Conservation (phyloP, 2,888 invertebrate species). For the Gandaritis pyraliata region DNA sequence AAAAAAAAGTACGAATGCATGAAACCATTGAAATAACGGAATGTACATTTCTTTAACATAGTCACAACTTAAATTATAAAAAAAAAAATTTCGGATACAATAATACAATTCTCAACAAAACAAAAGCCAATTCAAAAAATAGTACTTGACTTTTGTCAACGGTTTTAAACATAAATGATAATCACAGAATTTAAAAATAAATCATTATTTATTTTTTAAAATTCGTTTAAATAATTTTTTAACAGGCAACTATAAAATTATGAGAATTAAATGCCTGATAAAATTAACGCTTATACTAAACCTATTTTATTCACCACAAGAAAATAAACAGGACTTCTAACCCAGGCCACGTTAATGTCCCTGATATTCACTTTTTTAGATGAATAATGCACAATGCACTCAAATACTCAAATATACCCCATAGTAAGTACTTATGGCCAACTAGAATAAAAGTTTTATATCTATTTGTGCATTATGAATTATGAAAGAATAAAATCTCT, state of each 20-base stretch:
- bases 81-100: not conserved
- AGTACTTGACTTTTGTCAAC: not conserved
- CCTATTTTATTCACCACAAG: slow-evolving; percentile 8
- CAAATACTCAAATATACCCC: no score
- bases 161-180: no score
- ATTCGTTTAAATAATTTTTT: no score
- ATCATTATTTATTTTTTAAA: no score
- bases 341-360: no score
- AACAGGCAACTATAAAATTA: not conserved
- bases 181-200: no score
- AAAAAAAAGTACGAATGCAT: slow-evolving; percentile 10
- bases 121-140: not conserved
- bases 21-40: slow-evolving; percentile 29
- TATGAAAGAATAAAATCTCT: no score
- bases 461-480: no score
- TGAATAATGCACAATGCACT: no score
- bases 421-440: no score
- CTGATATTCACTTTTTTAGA: no score
- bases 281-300: slow-evolving; percentile 3
- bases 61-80: not conserved
- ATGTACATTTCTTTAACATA: slow-evolving; percentile 23
- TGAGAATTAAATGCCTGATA: slow-evolving; percentile 1
- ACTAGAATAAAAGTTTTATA: no score
- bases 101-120: slow-evolving; percentile 1
- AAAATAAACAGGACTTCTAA: not conserved